phyloP scores from a whole-genome alignment of 35 echinoderm and acorn worm species.

The Diadema setosum region DNA sequence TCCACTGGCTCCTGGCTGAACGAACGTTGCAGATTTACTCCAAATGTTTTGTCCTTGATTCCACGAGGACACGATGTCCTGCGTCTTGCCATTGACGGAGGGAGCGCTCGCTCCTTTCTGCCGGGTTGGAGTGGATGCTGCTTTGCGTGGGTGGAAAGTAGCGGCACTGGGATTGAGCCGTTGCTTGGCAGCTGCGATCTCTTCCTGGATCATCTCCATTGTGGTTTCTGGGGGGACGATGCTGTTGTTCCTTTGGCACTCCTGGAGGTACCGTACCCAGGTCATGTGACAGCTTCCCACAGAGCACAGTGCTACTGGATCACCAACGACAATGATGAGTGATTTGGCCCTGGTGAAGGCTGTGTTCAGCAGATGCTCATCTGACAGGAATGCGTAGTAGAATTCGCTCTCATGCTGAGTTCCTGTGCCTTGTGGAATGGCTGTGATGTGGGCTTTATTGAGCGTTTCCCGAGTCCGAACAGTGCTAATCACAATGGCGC shows the following conservation, averaged over 20 bases:
- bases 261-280: conserved; percentile 67
- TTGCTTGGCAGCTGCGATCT: conserved; percentile 23
- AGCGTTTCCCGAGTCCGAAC: conserved; percentile 71
- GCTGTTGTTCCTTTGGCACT: conserved; percentile 48
- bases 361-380: conserved; percentile 78
- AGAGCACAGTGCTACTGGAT: conserved; percentile 69
- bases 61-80: neutral
- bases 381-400: conserved; percentile 74
- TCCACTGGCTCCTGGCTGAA: neutral
- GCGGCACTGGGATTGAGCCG: conserved; percentile 54
- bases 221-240: conserved; percentile 22
- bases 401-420: neutral
- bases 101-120: neutral
- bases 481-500: conserved; percentile 80
- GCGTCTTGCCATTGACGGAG: neutral
- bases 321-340: conserved; percentile 64
- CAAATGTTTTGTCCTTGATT: neutral
- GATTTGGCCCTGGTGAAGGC: conserved; percentile 83
- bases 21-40: neutral
- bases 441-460: conserved; percentile 65
- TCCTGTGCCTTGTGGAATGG: conserved; percentile 4
- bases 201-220: conserved; percentile 18
- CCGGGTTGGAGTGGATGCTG: neutral
- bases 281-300: conserved; percentile 56
- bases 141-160: conserved; percentile 5